These are phyloP conservation scores for Galerucella pusilla DNA, from an alignment of 2,888 invertebrate genomes.

Conservation along the genomic window DNA sequence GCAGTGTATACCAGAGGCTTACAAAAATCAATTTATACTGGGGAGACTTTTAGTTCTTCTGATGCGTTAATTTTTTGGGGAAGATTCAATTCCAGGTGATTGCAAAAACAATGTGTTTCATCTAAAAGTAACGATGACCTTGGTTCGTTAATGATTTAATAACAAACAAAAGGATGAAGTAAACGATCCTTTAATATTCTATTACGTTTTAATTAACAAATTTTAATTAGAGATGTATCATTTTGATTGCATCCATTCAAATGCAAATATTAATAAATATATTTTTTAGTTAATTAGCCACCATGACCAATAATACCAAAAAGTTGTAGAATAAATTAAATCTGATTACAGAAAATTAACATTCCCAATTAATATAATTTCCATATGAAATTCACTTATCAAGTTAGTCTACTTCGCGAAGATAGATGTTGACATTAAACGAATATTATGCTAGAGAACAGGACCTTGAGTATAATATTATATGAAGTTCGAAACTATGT, in stretches of 20 bases:
- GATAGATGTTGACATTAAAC: slow-evolving; percentile 37
- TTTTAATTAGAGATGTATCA: background rate
- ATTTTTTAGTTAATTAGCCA: slow-evolving; percentile 27
- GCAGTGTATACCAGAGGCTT: too few relatives aligned
- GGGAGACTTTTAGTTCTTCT: too few relatives aligned
- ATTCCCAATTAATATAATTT: slow-evolving; percentile 34
- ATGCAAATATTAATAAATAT: slow-evolving; percentile 21
- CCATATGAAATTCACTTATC: slow-evolving; percentile 38
- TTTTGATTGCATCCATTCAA: slow-evolving; percentile 14
- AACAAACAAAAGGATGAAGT: background rate
- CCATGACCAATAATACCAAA: slow-evolving; percentile 24
- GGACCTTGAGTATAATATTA: slow-evolving; percentile 36
- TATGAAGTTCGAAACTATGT: slow-evolving; percentile 29
- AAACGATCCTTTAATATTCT: background rate
- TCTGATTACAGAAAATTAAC: slow-evolving; percentile 39
- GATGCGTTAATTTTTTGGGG: too few relatives aligned
- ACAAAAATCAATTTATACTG: too few relatives aligned
- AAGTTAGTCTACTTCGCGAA: slow-evolving; percentile 38
- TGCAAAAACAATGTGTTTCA: background rate
- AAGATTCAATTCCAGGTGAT: too few relatives aligned
- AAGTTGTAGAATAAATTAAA: slow-evolving; percentile 34
- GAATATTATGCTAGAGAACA: slow-evolving; percentile 31
- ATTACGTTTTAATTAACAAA: background rate
- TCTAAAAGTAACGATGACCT: background rate
- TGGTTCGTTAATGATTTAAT: background rate